Percentiles rank a stretch among this genome's conserved stretches.
Conservation (phyloP, 1,140 invertebrate genomes). For the Eumaeus atala region DNA sequence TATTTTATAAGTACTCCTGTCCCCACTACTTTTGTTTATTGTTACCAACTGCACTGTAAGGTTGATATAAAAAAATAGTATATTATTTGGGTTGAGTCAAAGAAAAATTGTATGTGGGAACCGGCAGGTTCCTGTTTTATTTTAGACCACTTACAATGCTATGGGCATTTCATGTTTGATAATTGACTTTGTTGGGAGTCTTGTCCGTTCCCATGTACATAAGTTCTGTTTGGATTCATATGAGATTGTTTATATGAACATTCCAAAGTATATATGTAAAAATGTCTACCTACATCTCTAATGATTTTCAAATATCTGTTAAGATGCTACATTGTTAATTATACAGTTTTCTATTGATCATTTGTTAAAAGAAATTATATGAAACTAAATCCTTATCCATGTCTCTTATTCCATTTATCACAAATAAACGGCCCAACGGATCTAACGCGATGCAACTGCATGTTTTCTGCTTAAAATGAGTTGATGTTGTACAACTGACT, state of each 20-base stretch:
- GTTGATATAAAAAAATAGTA: slow-evolving; percentile 60
- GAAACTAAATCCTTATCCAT: slow-evolving; percentile 70
- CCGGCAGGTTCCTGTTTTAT: slow-evolving; percentile 40
- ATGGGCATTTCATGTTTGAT: slow-evolving; percentile 38
- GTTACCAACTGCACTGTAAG: slow-evolving; percentile 28
- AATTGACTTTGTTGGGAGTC: slow-evolving; percentile 40
- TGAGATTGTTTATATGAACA: slow-evolving; percentile 71
- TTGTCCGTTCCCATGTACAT: slow-evolving; percentile 27
- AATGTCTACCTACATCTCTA: slow-evolving; percentile 62
- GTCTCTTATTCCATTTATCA: slow-evolving; percentile 52
- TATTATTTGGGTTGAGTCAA: slow-evolving; percentile 46
- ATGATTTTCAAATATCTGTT: slow-evolving; percentile 73
- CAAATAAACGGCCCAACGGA: too few relatives aligned
- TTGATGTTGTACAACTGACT: too few relatives aligned
- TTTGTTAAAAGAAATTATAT: slow-evolving; percentile 75
- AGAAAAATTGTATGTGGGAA: slow-evolving; percentile 26
- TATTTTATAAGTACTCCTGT: slow-evolving; percentile 17
- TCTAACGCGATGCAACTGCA: too few relatives aligned
- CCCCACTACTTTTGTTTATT: slow-evolving; percentile 10
- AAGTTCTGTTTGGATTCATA: slow-evolving; percentile 49
- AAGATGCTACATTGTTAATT: slow-evolving; percentile 74
- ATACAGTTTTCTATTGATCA: slow-evolving; percentile 75
- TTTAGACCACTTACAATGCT: slow-evolving; percentile 35
- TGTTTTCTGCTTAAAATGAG: too few relatives aligned
- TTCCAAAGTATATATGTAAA: slow-evolving; percentile 73